A percentile compares a stretch with the other conserved stretches of the same genome.
Conservation (phyloP, 2,113 vertebrate species). For the Noturus placidus region DNA sequence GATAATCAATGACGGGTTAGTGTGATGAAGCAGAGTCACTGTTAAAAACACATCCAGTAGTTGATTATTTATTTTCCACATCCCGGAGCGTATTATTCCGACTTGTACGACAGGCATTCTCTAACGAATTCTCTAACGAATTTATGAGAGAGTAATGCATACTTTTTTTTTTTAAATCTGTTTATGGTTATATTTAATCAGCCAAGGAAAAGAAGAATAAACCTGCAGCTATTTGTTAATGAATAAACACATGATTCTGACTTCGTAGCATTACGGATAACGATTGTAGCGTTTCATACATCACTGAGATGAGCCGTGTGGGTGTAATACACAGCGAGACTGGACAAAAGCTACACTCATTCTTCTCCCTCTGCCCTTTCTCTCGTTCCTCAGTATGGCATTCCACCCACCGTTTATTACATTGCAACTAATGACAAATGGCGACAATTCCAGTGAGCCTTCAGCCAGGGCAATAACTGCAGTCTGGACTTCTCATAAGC, state of each 20-base stretch:
- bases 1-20: background rate
- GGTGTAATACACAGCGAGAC: constrained; percentile 11
- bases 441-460: constrained; percentile 44
- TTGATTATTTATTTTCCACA: background rate
- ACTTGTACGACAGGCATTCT: background rate
- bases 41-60: background rate
- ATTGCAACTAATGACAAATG: constrained; percentile 48
- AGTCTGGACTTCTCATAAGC: constrained; percentile 13
- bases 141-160: background rate
- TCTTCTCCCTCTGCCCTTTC: background rate
- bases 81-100: background rate
- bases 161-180: background rate
- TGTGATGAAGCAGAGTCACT: background rate
- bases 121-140: background rate
- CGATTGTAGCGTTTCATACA: background rate
- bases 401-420: constrained; percentile 46
- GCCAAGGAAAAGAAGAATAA: background rate
- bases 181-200: background rate
- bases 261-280: background rate
- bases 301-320: constrained; percentile 11
- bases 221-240: background rate
- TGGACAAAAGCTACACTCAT: constrained; percentile 33
- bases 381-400: constrained; percentile 6
- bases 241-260: background rate
- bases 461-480: constrained; percentile 27